Evolutionary conservation across 2,797 vertebrate species (phyloP).

Genomic region (Myotis pilosus): DNA sequence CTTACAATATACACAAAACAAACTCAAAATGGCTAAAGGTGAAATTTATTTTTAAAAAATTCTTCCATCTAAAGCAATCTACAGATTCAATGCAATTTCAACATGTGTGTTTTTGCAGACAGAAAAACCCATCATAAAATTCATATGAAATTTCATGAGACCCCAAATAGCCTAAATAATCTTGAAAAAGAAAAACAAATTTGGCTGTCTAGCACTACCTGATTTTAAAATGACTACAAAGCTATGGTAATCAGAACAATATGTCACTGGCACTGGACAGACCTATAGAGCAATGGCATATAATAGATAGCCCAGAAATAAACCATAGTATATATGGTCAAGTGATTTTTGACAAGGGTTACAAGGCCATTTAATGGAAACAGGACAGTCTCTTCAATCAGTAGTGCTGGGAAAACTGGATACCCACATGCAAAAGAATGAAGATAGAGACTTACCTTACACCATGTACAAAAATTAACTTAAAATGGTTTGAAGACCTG

Average conservation of each 20-base stretch:
- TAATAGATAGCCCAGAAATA: neutral
- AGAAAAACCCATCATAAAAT: slow-evolving; percentile 1
- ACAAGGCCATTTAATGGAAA: neutral
- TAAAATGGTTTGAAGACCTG: neutral
- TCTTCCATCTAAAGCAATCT: neutral
- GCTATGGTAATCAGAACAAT: neutral
- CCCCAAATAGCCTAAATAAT: neutral
- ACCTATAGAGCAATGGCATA: neutral
- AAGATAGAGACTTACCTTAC: neutral
- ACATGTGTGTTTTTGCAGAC: neutral
- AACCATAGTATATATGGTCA: neutral
- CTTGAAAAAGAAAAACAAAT: neutral
- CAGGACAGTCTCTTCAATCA: neutral
- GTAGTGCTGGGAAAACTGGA: neutral
- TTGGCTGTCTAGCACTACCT: neutral
- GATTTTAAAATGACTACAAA: slow-evolving; percentile 1
- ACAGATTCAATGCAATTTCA: neutral
- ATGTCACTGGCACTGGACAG: neutral
- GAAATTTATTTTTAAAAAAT: too few relatives aligned
- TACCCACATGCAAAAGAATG: neutral
- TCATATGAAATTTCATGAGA: neutral
- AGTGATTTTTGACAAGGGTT: neutral
- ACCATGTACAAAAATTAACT: neutral
- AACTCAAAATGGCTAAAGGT: too few relatives aligned
- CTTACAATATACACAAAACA: too few relatives aligned